Percentiles rank a stretch among this genome's conserved stretches.
phyloP scores from a whole-genome alignment of 2,113 vertebrate genomes.

The Marmota flaviventris region DNA sequence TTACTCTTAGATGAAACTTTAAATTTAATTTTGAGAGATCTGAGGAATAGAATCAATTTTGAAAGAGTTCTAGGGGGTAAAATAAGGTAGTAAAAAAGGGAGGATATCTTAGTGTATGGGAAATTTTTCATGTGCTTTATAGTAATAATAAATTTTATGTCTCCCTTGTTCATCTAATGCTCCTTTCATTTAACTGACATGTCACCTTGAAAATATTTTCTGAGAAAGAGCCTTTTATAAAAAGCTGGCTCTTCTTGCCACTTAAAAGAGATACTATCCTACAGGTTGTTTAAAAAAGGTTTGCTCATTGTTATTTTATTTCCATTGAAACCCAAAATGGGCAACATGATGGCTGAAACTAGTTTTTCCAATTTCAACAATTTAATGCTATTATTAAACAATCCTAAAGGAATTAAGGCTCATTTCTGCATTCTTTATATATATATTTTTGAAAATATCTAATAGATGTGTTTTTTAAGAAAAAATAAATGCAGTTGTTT shows the following conservation, averaged over 20 bases:
- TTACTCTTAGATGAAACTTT: conserved; percentile 42
- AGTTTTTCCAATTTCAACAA: not conserved
- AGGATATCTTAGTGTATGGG: not conserved
- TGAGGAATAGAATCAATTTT: conserved; percentile 46
- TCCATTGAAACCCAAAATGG: conserved; percentile 17
- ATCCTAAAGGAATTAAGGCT: not conserved
- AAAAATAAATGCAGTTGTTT: conserved; percentile 16
- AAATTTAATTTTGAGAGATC: conserved; percentile 25
- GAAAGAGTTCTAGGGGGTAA: conserved; percentile 24
- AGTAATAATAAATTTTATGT: conserved; percentile 63
- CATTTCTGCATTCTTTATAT: not conserved
- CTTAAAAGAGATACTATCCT: not conserved
- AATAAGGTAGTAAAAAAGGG: conserved; percentile 38
- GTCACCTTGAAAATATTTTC: conserved; percentile 71
- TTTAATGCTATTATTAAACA: conserved; percentile 26
- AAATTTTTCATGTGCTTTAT: conserved; percentile 50
- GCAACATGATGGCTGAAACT: not conserved
- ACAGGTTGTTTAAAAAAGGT: conserved; percentile 22
- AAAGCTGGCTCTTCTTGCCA: conserved; percentile 53
- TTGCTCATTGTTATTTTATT: conserved; percentile 32
- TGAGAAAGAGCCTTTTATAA: not conserved
- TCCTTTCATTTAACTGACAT: conserved; percentile 59
- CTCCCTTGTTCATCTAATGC: conserved; percentile 45
- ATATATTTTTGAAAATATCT: not conserved
- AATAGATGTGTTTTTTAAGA: not conserved